These are phyloP conservation scores for Bombyx mori DNA, from an alignment of 1,140 invertebrate species.

Conservation along the genomic window ASM3026992v2 NC_085114.1:8407501-8408000, in stretches of 20 bases:
- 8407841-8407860: constrained; percentile 56
- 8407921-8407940: constrained; percentile 49
- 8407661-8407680: no score
- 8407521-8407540: no score
- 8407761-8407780: constrained; percentile 32
- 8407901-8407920: constrained; percentile 28
- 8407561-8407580: no score
- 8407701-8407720: background rate
- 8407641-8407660: no score
- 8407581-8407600: no score
- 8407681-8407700: no score
- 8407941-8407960: constrained; percentile 39
- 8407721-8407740: constrained; percentile 1
- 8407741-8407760: constrained; percentile 5
- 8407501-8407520: no score
- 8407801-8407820: constrained; percentile 42
- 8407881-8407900: constrained; percentile 61
- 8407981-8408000: no score
- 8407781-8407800: constrained; percentile 34
- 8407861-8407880: constrained; percentile 41
- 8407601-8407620: no score
- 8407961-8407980: constrained; percentile 47
- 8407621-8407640: no score
- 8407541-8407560: no score
- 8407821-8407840: constrained; percentile 35